Base-by-base conservation (phyloP, 2,113 vertebrate species). In the Chrysochloris asiatica region DNA sequence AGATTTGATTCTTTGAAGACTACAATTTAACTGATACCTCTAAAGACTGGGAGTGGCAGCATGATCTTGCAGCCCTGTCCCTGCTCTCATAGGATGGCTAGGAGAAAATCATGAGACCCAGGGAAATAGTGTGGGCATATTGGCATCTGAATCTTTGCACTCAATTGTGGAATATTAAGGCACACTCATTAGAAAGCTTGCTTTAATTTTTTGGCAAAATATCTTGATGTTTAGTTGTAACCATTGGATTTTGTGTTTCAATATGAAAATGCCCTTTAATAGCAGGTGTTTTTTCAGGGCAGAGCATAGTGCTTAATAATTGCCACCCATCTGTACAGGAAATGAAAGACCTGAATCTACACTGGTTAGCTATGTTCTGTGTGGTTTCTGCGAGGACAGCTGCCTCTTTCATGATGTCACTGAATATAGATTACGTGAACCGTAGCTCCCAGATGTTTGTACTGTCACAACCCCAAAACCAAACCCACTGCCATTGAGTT, bases 261-360 rank as follows among this genome's bases (percentile, higher is more conserved):
- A 0, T 77, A 89, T 80, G 75, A 90, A 48, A 86, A 50, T 61
- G 8, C 56, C 41, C 41, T 73, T 82, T 11, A 61, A 83, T 56
- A 56, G 30, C 87, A 96, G 96, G 54, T 94, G 93, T 92, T 87
- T 94, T 91, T 54, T 94, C 61, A 88, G 81, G 17, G 45, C 16
- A 63, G 48, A 86, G 54, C 69, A 56, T 17, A 71, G 33, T 47
- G 38, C 50, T 88, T 36, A 59, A 2, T 61, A 24, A 77, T 95
- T 95, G 71, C 56, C 69, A 86, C 76, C 83, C 95, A 86, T 86
- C 93, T 94, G 77, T 71, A 8, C 41, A 93, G 88, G 83, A 95
- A 92, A 79, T 81, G 83, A 75, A 92, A 92, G 73, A 22, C 45
- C 0, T 3, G 30, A n/a, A 22, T 82, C 10, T 84, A 43, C 4